Conservation (phyloP, 2,888 invertebrate species). For the Chrysodeixis includens region DNA sequence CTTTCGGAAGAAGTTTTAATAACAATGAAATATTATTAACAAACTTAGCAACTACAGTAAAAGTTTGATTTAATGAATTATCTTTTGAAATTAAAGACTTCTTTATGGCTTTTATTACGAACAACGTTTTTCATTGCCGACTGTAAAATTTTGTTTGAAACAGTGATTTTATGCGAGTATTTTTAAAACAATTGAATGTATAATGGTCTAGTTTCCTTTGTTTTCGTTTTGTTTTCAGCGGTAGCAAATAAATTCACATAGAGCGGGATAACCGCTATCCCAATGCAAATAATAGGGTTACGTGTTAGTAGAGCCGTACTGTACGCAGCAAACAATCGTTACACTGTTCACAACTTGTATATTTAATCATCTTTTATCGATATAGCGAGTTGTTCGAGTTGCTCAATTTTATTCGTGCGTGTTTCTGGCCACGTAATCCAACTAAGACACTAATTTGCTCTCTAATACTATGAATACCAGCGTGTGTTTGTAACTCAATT, state of each 20-base stretch:
- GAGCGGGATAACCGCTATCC: not conserved
- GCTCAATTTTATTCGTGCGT: slow-evolving; percentile 4
- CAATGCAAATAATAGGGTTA: slow-evolving; percentile 2
- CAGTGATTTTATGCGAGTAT: not conserved
- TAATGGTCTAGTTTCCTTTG: not conserved
- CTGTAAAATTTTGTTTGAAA: not conserved
- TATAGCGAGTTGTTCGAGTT: not conserved
- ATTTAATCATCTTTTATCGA: slow-evolving; percentile 2
- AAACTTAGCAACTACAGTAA: slow-evolving; percentile 1
- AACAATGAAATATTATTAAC: not conserved
- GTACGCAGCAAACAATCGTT: slow-evolving; percentile 1
- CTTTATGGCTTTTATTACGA: not conserved
- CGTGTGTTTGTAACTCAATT: slow-evolving; percentile 6
- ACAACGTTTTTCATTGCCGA: not conserved
- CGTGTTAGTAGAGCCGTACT: not conserved
- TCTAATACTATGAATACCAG: not conserved
- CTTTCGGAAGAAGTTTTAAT: slow-evolving; percentile 24
- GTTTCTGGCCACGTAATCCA: slow-evolving; percentile 1
- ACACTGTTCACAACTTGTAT: not conserved
- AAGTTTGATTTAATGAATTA: not conserved
- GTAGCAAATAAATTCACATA: not conserved
- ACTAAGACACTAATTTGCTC: not conserved
- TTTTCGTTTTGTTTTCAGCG: not conserved
- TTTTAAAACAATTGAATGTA: not conserved
- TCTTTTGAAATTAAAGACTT: not conserved